Evolutionary conservation across 2,888 invertebrate species (phyloP), one percentile per base, ranked within the genome.

Genomic region (Resseliella maxima): DNA sequence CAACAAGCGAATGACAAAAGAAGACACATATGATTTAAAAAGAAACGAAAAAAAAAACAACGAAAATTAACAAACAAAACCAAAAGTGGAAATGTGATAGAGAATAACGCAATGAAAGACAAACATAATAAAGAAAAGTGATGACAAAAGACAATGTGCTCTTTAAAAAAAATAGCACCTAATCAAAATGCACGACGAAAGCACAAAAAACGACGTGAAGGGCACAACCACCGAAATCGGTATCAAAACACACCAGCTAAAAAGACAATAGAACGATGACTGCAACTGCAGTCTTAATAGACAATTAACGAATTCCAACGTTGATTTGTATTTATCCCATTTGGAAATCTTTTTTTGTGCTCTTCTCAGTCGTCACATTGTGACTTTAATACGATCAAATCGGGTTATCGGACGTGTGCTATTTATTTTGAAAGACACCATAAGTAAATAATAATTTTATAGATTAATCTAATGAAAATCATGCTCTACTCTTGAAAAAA

Each of bases 271-370:
- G 72, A 12, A 15, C 15, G 15, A 31, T 72, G 72, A 27, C 10
- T 72, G 72, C 72, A 72, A 72, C 72, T 72, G 72, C 72, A 72
- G 31, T 72, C 24, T 3, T 24, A 59, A 59, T 59, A 72, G 31
- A 31, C 72, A 72, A 72, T 72, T 72, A 72, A 72, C 72, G 15
- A 72, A 72, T 72, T 72, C 72, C 72, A n/a, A 31, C 3, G 31
- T 31, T 18, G 72, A 72, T 72, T 72, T 72, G n/a, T n/a, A n/a
- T 35, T 72, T 27, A 12, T 72, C n/a, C n/a, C n/a, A n/a, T 31
- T 72, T 2, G 31, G 0, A 59, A 0, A 27, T 72, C 15, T 5
- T 8, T 72, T 0, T 72, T 5, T 72, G 35, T 72, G 35, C 0
- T 72, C 1, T 72, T 5, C 8, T 12, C 31, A 50, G 46, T 59